Evolutionary conservation across 2,797 vertebrate genomes (phyloP).

Genomic region (Sebastes taczanowskii): DNA sequence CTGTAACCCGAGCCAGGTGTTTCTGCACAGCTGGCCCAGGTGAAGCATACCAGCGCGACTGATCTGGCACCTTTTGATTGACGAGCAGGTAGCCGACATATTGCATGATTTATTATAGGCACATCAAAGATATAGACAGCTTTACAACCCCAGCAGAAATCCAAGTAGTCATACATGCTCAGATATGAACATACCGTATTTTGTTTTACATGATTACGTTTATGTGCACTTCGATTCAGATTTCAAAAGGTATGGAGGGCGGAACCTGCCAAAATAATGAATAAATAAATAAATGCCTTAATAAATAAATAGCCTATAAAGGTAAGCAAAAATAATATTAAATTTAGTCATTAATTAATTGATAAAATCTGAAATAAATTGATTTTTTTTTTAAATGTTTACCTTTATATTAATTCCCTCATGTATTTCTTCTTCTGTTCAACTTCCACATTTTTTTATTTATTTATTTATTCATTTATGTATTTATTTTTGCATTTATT

Average conservation of each 20-base stretch:
- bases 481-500: too few relatives aligned
- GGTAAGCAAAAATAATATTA: too few relatives aligned
- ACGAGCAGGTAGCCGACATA: background rate
- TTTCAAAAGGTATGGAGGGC: background rate
- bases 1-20: constrained; percentile 82
- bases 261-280: background rate
- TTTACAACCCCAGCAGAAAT: background rate
- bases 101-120: background rate
- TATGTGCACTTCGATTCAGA: too few relatives aligned
- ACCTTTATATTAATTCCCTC: too few relatives aligned
- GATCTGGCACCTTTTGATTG: background rate
- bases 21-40: constrained; percentile 71
- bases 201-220: background rate
- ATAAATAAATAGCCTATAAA: too few relatives aligned
- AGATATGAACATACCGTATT: background rate
- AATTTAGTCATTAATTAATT: too few relatives aligned
- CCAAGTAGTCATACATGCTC: background rate
- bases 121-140: background rate
- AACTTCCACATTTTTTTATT: too few relatives aligned
- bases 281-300: background rate
- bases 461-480: too few relatives aligned
- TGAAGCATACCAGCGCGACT: background rate
- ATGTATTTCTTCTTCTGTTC: rapidly evolving
- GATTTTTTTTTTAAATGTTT: too few relatives aligned
- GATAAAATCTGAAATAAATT: too few relatives aligned